Evolutionary conservation across 2,888 invertebrate species (phyloP), one percentile per base, ranked within the genome.

Genomic region (Ceratothoa steindachneri): DNA sequence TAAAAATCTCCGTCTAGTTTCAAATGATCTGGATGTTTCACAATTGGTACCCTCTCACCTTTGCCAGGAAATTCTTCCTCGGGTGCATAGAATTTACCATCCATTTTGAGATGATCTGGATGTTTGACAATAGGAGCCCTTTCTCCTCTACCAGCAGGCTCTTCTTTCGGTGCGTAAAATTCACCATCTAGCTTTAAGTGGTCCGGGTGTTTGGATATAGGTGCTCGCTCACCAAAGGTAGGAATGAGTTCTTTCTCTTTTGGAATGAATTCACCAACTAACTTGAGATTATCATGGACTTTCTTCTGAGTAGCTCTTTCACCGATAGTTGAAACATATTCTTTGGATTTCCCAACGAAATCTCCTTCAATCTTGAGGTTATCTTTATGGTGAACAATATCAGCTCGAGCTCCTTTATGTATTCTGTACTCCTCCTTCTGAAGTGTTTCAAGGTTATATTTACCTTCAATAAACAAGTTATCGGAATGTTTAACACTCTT

Each of bases 21-120:
- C 24, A 80, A 60, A 53, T 77, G 80, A 65, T 80, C 80, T 19
- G 85, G 83, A 5, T 71, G 77, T 29, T 73, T 72, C 87, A 85
- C 87, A 2, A 84, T 85, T 28, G 84, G 81, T 81, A 83, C 22
- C 81, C 83, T 81, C 28, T 84, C 84, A 70, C 81, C 79, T 15
- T 53, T 53, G 51, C 72, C 73, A 22, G 77, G 77, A 65, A 71
- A 51, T 74, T 24, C 71, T 64, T 31, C 69, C 65, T 66, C 71
- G 12, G 29, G 65, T 51, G 65, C 71, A 28, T 30, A 65, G 19
- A 30, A 65, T 41, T 27, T 41, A 31, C 88, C 86, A 80, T 88
- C 30, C 89, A 89, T 84, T 19, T 83, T 84, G 0, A 89, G 81
- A 81, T 88, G 88, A 75, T 87, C 87, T 19, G 77, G 80, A 30